Base-by-base conservation (phyloP, 2,888 invertebrate genomes). In the Melanotus villosus region DNA sequence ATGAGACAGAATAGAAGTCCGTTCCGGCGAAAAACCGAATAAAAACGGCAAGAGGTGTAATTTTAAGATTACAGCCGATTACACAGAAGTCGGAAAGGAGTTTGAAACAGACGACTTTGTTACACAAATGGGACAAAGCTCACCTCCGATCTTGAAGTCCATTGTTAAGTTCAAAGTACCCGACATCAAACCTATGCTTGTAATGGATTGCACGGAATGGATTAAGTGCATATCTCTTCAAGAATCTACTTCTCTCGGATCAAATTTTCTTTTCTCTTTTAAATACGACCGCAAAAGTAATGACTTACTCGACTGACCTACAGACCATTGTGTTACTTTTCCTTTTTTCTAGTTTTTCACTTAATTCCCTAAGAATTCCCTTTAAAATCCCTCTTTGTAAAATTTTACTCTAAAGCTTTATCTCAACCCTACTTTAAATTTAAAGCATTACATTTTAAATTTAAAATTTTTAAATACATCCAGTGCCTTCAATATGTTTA, bases 191-290 rank as follows among this genome's bases (percentile, higher is more conserved):
- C 64, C 71, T 68, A 69, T 69, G 58, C 56, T 41, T 67, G 69
- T 73, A 72, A 73, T 73, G 73, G 73, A 73, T 73, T 73, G 70
- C 69, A 72, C 62, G 63, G 71, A 73, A 71, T 73, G 71, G 73
- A 73, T 73, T 73, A 73, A 73, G 65, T 60, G 70, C 60, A 63
- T 72, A 72, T 72, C 72, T 54, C 21, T 18, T 23, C 47, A 32
- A 57, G 59, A 41, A 66, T 66, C 66, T 66, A 59, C 59, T 58
- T 41, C 34, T n/a, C 41, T n/a, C n/a, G 36, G 26, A 57, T 66
- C 66, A 66, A 66, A 36, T 66, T 64, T 45, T 21, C 52, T 45
- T 45, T 65, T 65, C 21, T 65, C 32, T 56, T 50, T 65, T 50
- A 65, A 65, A 57, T 50, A 41, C 59, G 16, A 52, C 23, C 56